phyloP scores from a whole-genome alignment of 2,797 vertebrate genomes.

The Bradypodion ventrale region DNA sequence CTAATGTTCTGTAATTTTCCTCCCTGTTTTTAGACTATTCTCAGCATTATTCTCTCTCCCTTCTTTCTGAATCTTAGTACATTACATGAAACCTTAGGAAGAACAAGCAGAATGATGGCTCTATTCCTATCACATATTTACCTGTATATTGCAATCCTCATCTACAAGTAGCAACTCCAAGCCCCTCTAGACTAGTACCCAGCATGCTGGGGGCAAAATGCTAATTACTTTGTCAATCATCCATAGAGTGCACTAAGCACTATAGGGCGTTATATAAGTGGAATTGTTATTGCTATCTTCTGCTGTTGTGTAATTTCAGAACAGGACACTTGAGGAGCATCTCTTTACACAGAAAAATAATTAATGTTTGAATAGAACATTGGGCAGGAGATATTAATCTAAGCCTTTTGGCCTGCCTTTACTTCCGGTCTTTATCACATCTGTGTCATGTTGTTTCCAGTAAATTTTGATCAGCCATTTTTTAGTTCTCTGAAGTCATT shows the following conservation, averaged over 20 bases:
- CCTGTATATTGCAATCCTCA: not conserved
- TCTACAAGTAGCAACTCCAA: not conserved
- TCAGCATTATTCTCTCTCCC: not conserved
- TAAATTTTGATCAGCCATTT: not conserved
- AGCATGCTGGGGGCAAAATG: too few relatives aligned
- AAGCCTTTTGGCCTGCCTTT: not conserved
- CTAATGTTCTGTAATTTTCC: not conserved
- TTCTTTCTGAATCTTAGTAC: not conserved
- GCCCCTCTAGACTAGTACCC: not conserved
- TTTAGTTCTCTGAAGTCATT: not conserved
- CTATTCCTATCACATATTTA: not conserved
- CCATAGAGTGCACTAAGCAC: too few relatives aligned
- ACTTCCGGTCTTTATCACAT: not conserved
- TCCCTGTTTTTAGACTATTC: not conserved
- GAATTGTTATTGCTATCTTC: too few relatives aligned
- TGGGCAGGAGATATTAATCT: not conserved
- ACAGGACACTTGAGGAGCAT: not conserved
- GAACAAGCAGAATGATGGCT: not conserved
- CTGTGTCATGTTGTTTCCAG: not conserved
- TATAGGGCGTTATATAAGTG: too few relatives aligned
- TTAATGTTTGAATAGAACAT: not conserved
- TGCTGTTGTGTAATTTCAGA: too few relatives aligned
- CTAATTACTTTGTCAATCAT: too few relatives aligned
- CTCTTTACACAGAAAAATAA: not conserved
- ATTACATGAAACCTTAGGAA: not conserved